A percentile compares a stretch with the other conserved stretches of the same genome.
These are phyloP conservation scores for Drosophila nigrodunni DNA, from an alignment of 1,140 invertebrate genomes.

Conservation along the genomic window DNA sequence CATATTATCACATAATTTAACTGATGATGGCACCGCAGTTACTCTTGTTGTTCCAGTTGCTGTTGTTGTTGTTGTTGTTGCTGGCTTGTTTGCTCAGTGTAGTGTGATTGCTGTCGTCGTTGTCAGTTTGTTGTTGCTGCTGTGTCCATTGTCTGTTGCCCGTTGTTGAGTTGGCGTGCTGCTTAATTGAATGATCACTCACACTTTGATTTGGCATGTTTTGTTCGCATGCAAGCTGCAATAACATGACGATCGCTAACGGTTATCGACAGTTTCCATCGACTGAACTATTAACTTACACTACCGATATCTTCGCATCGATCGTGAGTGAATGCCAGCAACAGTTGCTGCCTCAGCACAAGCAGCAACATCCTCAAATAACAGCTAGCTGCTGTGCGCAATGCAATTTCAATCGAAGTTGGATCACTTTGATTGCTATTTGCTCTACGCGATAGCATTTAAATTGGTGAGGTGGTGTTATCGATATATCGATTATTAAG, in stretches of 20 bases:
- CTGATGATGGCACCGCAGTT: slow-evolving; percentile 73
- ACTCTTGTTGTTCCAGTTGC: slow-evolving; percentile 24
- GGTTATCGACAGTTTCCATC: slow-evolving; percentile 55
- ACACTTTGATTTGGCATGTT: slow-evolving; percentile 79
- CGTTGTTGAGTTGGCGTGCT: slow-evolving; percentile 58
- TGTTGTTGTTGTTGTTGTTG: slow-evolving; percentile 24
- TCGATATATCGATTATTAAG: slow-evolving; percentile 34
- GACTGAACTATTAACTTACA: slow-evolving; percentile 40
- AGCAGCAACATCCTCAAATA: slow-evolving; percentile 40
- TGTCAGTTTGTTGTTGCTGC: slow-evolving; percentile 53
- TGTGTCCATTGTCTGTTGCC: slow-evolving; percentile 26
- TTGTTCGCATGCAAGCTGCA: slow-evolving; percentile 55
- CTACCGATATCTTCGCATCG: slow-evolving; percentile 32
- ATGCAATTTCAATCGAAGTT: not conserved
- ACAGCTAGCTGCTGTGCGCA: slow-evolving; percentile 35
- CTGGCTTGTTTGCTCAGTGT: slow-evolving; percentile 50
- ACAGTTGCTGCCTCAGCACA: slow-evolving; percentile 9
- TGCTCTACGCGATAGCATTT: slow-evolving; percentile 10
- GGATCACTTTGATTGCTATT: not conserved
- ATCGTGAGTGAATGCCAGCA: slow-evolving; percentile 51
- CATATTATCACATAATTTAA: slow-evolving; percentile 83
- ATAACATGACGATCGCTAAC: slow-evolving; percentile 43
- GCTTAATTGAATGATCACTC: slow-evolving; percentile 82
- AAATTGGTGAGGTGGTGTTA: slow-evolving; percentile 20
- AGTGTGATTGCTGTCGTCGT: slow-evolving; percentile 57